Evolutionary conservation across 2,113 vertebrate genomes (phyloP), one percentile per base, ranked within the genome.

Genomic region (Epinephelus cyanopodus): DNA sequence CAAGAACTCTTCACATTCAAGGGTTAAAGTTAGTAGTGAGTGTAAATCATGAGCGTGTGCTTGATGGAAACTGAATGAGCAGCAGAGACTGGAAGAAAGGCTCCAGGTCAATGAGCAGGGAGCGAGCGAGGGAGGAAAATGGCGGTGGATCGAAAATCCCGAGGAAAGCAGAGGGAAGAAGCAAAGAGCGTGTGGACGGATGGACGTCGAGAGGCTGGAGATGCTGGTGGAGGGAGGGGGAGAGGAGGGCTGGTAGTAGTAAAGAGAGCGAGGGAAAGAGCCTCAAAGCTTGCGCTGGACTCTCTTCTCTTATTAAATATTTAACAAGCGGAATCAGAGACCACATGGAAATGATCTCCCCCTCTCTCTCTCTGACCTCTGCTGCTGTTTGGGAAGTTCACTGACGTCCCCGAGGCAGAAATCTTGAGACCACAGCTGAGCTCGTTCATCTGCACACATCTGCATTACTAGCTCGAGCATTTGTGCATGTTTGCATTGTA

Each of bases 291-390:
- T 25, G 15, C 17, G 48, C 25, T 79, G 61, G 87, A 84, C 77
- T 76, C 37, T 79, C 37, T 57, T 77, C 33, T 60, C 57, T 33
- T 54, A 90, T 92, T 90, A 92, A 92, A 90, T 88, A 92, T 92
- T 91, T 56, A 92, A 74, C 69, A 75, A 69, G 52, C 9, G 39
- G 81, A 90, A 91, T 81, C 81, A 83, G 87, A 91, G 81, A 83
- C 37, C 75, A 63, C 52, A 50, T 82, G 71, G 77, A 89, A 74
- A 75, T 58, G 76, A 90, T 85, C 70, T 74, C 25, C 47, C 42
- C 69, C 65, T 64, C 67, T 68, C 70, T 8, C 77, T 84, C 68
- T 72, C 77, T 84, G 86, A 91, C 88, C 87, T 87, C 74, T 85
- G 85, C 81, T 72, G 79, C 19, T 4, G 71, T 85, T 88, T 71